Base-by-base conservation (phyloP, 2,888 invertebrate genomes). In the Margaritifera margaritifera region DNA sequence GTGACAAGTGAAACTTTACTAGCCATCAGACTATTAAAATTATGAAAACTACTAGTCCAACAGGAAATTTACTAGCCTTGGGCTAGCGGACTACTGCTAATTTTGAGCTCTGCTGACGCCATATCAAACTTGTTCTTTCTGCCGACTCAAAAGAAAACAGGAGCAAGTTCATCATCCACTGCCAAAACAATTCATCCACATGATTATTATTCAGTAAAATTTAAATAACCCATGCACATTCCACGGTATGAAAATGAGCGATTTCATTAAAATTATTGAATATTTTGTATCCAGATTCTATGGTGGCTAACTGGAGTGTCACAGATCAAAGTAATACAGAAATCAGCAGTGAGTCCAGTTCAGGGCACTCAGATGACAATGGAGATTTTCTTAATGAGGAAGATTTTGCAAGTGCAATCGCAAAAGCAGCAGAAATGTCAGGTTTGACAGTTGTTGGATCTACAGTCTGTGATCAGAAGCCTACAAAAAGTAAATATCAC, bases 331-430 rank as follows among this genome's bases (percentile, higher is more conserved):
- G 83, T 70, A 83, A 83, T 71, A 72, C 77, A 64, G 81, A 86
- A 60, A 88, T 89, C 62, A 88, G 88, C 80, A 86, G 82, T 31
- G 87, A 84, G 64, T 87, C 86, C 68, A 86, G 84, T 57, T 87
- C 87, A 61, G 77, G 68, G 25, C 64, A 62, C 25, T 66, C 53
- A 6, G 27, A 4, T 22, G 70, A 62, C 27, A 89, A 89, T 67
- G 87, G 87, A 52, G 88, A 89, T 64, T 89, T 90, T 78, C 87
- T 89, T 54, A 80, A 75, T 24, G 90, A 90, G 77, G 88, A 89
- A 52, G 90, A 90, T 76, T 90, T 90, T 81, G 90, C 90, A 58
- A 89, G 87, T 68, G 89, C 90, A 50, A 88, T 90, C 51, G 89
- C 89, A 55, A 86, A 87, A 62, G 90, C 90, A 8, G 90, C 90